Base-by-base conservation (phyloP, 1,140 invertebrate genomes). In the Babylonia areolata region DNA sequence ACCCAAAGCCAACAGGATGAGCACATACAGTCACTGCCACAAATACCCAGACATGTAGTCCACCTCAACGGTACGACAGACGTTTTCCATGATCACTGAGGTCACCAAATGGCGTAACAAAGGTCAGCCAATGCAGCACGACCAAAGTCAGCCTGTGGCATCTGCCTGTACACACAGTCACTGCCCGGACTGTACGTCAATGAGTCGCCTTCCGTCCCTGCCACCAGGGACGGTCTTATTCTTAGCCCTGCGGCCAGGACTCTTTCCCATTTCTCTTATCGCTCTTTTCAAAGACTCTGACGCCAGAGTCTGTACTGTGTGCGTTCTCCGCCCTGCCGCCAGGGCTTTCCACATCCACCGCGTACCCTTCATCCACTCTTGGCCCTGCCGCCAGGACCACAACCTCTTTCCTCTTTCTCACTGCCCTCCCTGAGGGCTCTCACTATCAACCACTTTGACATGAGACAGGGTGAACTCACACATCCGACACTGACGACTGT, bases 131-230 rank as follows among this genome's bases (percentile, higher is more conserved):
- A 64, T 64, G 58, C 9, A 12, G 46, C n/a, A n/a, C n/a, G n/a
- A n/a, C n/a, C n/a, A n/a, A n/a, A n/a, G n/a, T n/a, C n/a, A 6
- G 9, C 46, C 46, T 20, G 20, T 51, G 46, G 77, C 40, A 15
- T 15, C 78, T 80, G 46, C 78, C 78, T 51, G 31, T 35, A 40
- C 77, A 79, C 39, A 73, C 35, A 77, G 75, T 77, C 75, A 77
- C 75, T 37, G 17, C 78, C 40, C 78, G 6, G 78, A 54, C 40
- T 54, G 78, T 31, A 51, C 17, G 40, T 54, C 33, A 28, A 28
- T 37, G 3, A n/a, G 0, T 37, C 28, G 37, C 28, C 46, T 51
- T 80, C 31, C 54, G 78, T 35, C 78, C 78, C 78, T 80, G 78
- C 78, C 78, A 42, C 78, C 78, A 80, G 78, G 46, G 78, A 54